A percentile compares a stretch with the other conserved stretches of the same genome.
Conservation (phyloP, 2,797 vertebrate species). For the Percopsis omiscomaycus region DNA sequence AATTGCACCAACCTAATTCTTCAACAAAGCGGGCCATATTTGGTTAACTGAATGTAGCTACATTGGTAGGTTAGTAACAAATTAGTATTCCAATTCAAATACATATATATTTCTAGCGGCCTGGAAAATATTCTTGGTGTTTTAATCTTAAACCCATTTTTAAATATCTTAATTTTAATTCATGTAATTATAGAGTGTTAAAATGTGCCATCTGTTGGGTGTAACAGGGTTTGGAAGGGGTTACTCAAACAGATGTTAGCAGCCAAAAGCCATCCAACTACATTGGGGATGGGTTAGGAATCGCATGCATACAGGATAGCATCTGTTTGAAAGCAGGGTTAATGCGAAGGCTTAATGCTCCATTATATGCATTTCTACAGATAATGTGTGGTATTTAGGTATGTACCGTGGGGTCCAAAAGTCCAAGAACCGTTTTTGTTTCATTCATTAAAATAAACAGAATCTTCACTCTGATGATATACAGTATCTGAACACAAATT, state of each 20-base stretch:
- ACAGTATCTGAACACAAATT: too few species aligned
- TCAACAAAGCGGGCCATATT: too few species aligned
- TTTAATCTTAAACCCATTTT: constrained; percentile 35
- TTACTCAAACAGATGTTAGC: constrained; percentile 37
- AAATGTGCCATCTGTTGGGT: background rate
- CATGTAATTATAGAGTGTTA: background rate
- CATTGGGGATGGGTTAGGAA: background rate
- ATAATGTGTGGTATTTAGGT: constrained; percentile 2
- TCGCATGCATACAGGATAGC: constrained; percentile 60
- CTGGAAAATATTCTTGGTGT: constrained; percentile 62
- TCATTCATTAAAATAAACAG: too few species aligned
- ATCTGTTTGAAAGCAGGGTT: constrained; percentile 35
- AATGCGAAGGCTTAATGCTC: constrained; percentile 1
- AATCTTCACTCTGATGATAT: too few species aligned
- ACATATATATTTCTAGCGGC: background rate
- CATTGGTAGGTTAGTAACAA: background rate
- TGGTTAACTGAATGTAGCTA: background rate
- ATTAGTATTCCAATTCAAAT: constrained; percentile 1
- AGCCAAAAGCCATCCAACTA: constrained; percentile 21
- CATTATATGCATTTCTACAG: constrained; percentile 23
- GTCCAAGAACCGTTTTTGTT: too few species aligned
- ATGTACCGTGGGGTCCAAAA: background rate
- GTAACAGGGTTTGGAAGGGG: constrained; percentile 12
- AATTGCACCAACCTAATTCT: too few species aligned
- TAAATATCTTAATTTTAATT: background rate